These are phyloP conservation scores for Cheilinus undulatus DNA, from an alignment of 2,113 vertebrate genomes.

Conservation along the genomic window DNA sequence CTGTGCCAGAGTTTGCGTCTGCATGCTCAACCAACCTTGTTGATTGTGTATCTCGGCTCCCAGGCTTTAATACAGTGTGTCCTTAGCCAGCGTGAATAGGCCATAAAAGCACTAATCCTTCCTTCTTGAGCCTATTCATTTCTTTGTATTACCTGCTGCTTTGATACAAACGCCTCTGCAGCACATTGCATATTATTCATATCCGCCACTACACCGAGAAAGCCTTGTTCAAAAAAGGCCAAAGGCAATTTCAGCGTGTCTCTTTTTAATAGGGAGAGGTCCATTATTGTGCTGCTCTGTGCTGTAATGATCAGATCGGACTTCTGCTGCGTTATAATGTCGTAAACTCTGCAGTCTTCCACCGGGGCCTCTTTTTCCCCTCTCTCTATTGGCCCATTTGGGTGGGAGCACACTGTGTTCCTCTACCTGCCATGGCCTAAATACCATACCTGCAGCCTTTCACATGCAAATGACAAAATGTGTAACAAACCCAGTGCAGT, in stretches of 20 bases:
- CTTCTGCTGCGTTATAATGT: constrained; percentile 37
- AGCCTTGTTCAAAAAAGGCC: constrained; percentile 47
- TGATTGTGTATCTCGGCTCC: constrained; percentile 33
- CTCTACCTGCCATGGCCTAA: constrained; percentile 13
- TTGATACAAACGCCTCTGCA: constrained; percentile 34
- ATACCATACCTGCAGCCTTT: constrained; percentile 16
- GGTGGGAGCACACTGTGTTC: constrained; percentile 16
- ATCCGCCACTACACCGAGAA: constrained; percentile 42
- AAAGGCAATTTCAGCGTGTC: constrained; percentile 49
- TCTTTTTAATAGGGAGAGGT: constrained; percentile 52
- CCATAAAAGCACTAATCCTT: constrained; percentile 59
- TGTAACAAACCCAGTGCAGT: neutral
- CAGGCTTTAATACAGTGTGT: constrained; percentile 30
- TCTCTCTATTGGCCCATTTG: constrained; percentile 5
- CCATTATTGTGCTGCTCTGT: constrained; percentile 44
- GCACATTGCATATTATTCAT: constrained; percentile 46
- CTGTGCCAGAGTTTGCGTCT: constrained; percentile 17
- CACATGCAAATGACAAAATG: constrained; percentile 30
- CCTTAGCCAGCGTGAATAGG: constrained; percentile 34
- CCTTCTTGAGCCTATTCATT: constrained; percentile 39
- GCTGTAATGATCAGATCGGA: constrained; percentile 47
- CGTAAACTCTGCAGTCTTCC: constrained; percentile 28
- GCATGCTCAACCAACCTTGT: constrained; percentile 23
- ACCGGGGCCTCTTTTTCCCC: neutral
- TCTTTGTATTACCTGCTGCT: constrained; percentile 50